These are phyloP conservation scores for Vidua macroura DNA, from an alignment of 2,113 vertebrate species.

Conservation along the genomic window DNA sequence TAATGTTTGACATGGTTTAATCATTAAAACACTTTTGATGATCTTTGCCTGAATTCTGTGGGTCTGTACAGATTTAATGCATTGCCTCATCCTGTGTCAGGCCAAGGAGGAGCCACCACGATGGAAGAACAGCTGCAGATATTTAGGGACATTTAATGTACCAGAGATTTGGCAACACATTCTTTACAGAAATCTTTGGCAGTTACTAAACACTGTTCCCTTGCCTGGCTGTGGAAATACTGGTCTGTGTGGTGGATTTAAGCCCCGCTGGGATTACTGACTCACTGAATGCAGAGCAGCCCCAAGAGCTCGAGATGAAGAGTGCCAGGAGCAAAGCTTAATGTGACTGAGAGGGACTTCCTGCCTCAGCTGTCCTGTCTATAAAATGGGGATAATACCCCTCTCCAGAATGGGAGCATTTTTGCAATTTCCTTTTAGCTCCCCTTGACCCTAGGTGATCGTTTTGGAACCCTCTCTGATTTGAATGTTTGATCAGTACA, in stretches of 20 bases:
- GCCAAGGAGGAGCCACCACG: not conserved
- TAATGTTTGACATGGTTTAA: constrained; percentile 76
- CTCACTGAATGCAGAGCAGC: not conserved
- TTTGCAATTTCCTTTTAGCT: not conserved
- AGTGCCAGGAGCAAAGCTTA: not conserved
- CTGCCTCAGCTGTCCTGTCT: not conserved
- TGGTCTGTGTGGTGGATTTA: not conserved
- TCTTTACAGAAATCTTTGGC: not conserved
- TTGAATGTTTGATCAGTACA: not conserved
- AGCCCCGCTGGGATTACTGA: not conserved
- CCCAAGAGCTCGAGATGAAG: accelerated
- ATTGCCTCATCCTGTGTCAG: not conserved
- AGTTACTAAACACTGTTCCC: not conserved
- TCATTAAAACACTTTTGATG: constrained; percentile 82
- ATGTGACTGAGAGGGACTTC: not conserved
- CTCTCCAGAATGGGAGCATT: not conserved
- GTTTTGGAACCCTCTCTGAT: not conserved
- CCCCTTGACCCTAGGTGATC: not conserved
- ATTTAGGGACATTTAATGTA: not conserved
- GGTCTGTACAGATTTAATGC: not conserved
- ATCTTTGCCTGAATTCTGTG: constrained; percentile 52
- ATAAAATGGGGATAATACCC: not conserved
- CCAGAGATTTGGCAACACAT: not conserved
- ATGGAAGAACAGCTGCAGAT: not conserved
- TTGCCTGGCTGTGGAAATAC: not conserved